These are phyloP conservation scores for Drosophila melanogaster DNA, from an alignment of 1,140 invertebrate species.

Conservation along the genomic window DNA sequence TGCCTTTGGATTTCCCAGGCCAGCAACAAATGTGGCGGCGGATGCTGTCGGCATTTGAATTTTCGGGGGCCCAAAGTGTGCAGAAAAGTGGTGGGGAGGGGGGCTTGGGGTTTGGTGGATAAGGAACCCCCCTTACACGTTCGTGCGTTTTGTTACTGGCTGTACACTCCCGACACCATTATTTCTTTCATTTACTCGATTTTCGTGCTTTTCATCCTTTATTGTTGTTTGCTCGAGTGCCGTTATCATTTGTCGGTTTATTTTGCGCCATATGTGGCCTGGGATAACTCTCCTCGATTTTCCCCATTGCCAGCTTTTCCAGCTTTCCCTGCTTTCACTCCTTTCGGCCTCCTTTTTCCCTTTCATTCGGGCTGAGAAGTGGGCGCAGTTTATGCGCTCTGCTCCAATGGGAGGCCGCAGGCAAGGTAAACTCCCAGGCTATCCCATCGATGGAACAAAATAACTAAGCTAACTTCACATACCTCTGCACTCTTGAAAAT, in stretches of 20 bases:
- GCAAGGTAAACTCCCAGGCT: constrained; percentile 14
- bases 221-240: constrained; percentile 81
- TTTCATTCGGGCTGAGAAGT: constrained; percentile 2
- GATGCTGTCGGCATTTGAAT: constrained; percentile 45
- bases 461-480: constrained; percentile 2
- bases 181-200: constrained; percentile 80
- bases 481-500: constrained; percentile 8
- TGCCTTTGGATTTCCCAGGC: constrained; percentile 17
- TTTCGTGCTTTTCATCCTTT: constrained; percentile 75
- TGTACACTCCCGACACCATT: constrained; percentile 73
- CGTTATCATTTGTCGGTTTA: constrained; percentile 80
- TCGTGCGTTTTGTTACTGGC: constrained; percentile 67
- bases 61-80: constrained; percentile 6
- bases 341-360: background rate
- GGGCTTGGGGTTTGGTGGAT: constrained; percentile 1
- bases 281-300: background rate
- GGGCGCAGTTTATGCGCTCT: constrained; percentile 51
- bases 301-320: background rate
- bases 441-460: constrained; percentile 22
- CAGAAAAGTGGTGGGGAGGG: background rate
- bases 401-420: constrained; percentile 36
- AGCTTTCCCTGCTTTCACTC: background rate
- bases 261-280: constrained; percentile 70
- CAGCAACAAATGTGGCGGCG: constrained; percentile 6
- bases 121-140: constrained; percentile 7